These are phyloP conservation scores for Erithacus rubecula DNA, from an alignment of 2,797 vertebrate genomes.

Conservation along the genomic window DNA sequence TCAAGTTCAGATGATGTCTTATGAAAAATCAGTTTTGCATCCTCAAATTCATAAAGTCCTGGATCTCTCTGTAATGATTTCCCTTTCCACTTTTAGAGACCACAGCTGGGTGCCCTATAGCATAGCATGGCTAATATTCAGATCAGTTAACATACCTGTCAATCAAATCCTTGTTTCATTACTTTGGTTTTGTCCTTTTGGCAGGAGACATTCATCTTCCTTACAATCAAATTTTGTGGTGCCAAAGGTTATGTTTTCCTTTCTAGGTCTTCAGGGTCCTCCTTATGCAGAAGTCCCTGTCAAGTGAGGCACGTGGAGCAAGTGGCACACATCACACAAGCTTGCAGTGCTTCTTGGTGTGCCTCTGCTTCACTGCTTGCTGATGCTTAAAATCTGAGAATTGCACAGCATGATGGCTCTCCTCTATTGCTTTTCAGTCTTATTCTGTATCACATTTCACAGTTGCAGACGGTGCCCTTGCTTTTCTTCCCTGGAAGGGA, in stretches of 20 bases:
- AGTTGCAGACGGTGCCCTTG: background rate
- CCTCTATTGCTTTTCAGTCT: slow-evolving; percentile 27
- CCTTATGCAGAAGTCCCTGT: background rate
- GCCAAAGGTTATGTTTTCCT: background rate
- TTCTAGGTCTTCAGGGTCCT: background rate
- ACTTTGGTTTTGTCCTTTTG: slow-evolving; percentile 5
- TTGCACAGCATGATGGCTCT: slow-evolving; percentile 5
- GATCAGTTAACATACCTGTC: slow-evolving; percentile 14
- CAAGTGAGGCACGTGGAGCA: background rate
- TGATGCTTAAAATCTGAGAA: slow-evolving; percentile 39
- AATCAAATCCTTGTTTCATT: slow-evolving; percentile 53
- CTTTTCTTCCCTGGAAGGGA: background rate
- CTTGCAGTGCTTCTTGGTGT: background rate
- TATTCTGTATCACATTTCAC: slow-evolving; percentile 33
- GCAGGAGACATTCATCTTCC: background rate
- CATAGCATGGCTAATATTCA: background rate
- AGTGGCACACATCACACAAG: background rate
- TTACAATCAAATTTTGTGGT: slow-evolving; percentile 31
- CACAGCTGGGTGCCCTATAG: background rate
- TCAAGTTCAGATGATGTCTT: background rate
- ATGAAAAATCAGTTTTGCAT: background rate
- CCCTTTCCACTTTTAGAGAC: background rate
- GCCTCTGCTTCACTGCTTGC: background rate
- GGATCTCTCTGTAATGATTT: background rate
- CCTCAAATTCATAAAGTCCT: background rate